Conservation (phyloP, 2,888 invertebrate genomes). For the Polyommatus iphigenia region DNA sequence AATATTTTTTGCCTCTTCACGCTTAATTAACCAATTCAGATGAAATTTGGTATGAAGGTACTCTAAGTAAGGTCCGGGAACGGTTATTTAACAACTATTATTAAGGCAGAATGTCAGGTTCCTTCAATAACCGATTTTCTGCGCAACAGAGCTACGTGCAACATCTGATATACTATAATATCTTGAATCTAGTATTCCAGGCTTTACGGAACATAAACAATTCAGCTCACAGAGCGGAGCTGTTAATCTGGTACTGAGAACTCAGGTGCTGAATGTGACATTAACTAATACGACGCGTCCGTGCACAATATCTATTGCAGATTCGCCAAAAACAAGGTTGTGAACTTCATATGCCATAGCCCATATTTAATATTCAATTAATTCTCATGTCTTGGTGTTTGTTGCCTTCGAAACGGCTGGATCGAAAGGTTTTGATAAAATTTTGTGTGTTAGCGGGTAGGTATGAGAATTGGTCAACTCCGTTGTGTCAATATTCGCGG, state of each 20-base stretch:
- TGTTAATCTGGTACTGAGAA: slow-evolving; percentile 19
- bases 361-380: neutral
- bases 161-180: neutral
- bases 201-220: slow-evolving; percentile 22
- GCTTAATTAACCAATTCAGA: too few relatives aligned
- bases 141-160: neutral
- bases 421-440: too few relatives aligned
- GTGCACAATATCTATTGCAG: neutral
- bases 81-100: too few relatives aligned
- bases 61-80: too few relatives aligned
- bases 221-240: slow-evolving; percentile 16
- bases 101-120: neutral
- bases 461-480: too few relatives aligned
- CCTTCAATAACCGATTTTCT: neutral
- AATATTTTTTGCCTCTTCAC: too few relatives aligned
- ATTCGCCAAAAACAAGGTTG: neutral
- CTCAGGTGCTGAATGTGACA: slow-evolving; percentile 26
- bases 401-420: too few relatives aligned
- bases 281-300: slow-evolving; percentile 20
- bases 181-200: slow-evolving; percentile 17
- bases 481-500: too few relatives aligned
- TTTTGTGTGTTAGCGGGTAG: too few relatives aligned
- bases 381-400: too few relatives aligned
- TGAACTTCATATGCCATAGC: neutral
- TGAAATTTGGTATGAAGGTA: too few relatives aligned